Conservation (phyloP, 2,888 invertebrate species). For the Emmelina monodactyla region DNA sequence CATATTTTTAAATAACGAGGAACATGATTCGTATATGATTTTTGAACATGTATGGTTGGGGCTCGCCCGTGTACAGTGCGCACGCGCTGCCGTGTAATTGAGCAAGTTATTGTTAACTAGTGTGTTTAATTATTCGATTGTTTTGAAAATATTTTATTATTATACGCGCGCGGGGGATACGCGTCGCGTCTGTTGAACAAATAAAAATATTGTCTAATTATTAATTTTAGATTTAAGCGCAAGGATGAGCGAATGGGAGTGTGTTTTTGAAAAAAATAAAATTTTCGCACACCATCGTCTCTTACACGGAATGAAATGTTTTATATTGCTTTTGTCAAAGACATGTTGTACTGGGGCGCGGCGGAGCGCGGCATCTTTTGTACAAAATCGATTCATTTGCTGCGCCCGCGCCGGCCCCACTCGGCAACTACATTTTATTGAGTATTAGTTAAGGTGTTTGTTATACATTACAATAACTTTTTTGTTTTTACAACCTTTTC, state of each 20-base stretch:
- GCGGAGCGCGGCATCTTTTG: constrained; percentile 33
- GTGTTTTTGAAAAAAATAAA: constrained; percentile 56
- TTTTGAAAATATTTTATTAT: constrained; percentile 67
- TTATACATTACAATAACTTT: constrained; percentile 65
- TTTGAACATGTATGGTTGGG: constrained; percentile 28
- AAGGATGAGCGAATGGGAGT: constrained; percentile 62
- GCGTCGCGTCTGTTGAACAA: constrained; percentile 65
- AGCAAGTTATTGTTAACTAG: constrained; percentile 64
- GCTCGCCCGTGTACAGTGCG: constrained; percentile 16
- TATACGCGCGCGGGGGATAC: constrained; percentile 56
- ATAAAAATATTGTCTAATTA: constrained; percentile 66
- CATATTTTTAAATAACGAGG: constrained; percentile 35
- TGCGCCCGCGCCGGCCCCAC: constrained; percentile 26
- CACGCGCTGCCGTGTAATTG: constrained; percentile 33
- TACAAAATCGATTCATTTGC: constrained; percentile 49
- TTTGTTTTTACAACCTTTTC: constrained; percentile 63
- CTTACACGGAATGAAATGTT: constrained; percentile 64
- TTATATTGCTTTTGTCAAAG: constrained; percentile 59
- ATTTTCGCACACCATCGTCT: constrained; percentile 60
- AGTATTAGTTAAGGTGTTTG: constrained; percentile 65
- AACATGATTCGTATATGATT: constrained; percentile 39
- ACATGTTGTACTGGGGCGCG: constrained; percentile 32
- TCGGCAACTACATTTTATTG: constrained; percentile 53
- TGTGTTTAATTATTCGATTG: constrained; percentile 68
- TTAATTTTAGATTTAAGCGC: constrained; percentile 66